Percentiles rank a stretch among this genome's conserved stretches.
Evolutionary conservation across 2,797 vertebrate genomes (phyloP).

Genomic region (Acrossocheilus wenchowensis): DNA sequence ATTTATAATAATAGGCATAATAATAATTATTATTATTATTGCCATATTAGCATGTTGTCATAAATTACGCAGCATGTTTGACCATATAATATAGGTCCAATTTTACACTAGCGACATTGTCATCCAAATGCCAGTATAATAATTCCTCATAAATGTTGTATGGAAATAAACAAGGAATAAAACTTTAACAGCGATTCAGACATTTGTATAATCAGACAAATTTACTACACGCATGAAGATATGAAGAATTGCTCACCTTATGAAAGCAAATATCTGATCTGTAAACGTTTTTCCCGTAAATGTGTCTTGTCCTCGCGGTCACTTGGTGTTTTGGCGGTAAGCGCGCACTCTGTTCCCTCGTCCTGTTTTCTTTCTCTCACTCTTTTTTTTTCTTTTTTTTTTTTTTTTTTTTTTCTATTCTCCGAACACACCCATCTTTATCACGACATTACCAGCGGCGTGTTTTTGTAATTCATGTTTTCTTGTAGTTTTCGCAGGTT

Average conservation of each 20-base stretch:
- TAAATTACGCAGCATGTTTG: neutral
- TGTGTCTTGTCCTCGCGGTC: neutral
- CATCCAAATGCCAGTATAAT: neutral
- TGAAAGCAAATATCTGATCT: neutral
- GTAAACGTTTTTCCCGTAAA: neutral
- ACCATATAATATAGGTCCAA: neutral
- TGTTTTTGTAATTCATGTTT: neutral
- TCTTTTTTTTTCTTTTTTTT: neutral
- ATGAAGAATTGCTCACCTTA: slow-evolving; percentile 8
- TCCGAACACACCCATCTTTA: neutral
- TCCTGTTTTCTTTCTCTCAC: neutral
- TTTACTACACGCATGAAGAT: neutral
- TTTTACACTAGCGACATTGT: neutral
- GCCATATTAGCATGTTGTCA: neutral
- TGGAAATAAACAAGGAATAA: neutral
- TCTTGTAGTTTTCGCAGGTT: slow-evolving; percentile 57
- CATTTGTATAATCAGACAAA: neutral
- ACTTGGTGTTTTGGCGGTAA: neutral
- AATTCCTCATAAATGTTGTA: neutral
- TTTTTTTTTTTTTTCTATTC: neutral
- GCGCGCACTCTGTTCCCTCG: neutral
- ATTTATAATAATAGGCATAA: neutral
- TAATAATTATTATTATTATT: neutral
- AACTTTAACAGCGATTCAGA: neutral
- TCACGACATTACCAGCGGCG: neutral